A percentile compares a stretch with the other conserved stretches of the same genome.
Evolutionary conservation across 2,113 vertebrate genomes (phyloP).

Genomic region (Tylochromis polylepis): DNA sequence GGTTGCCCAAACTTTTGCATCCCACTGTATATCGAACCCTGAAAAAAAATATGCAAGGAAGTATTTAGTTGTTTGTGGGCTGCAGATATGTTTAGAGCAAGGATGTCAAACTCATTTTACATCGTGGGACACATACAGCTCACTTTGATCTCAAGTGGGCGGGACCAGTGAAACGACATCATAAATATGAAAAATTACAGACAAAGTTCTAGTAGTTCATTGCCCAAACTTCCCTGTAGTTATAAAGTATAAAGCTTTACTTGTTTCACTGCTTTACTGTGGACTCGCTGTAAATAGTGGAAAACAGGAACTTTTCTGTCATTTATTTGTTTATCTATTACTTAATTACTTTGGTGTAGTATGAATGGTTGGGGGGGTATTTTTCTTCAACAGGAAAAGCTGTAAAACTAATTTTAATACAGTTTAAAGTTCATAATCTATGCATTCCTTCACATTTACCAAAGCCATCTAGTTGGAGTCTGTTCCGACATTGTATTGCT

Average conservation of each 20-base stretch:
- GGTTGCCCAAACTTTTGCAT: too few relatives aligned
- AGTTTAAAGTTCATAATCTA: background rate
- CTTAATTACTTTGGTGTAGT: background rate
- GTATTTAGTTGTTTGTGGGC: background rate
- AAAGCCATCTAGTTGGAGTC: background rate
- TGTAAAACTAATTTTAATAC: background rate
- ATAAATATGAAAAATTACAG: background rate
- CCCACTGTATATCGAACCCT: too few relatives aligned
- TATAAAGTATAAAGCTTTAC: background rate
- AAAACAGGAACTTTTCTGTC: background rate
- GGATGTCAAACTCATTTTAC: background rate
- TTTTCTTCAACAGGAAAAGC: background rate
- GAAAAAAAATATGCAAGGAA: background rate
- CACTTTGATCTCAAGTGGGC: background rate
- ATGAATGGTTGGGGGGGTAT: background rate
- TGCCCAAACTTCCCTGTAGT: background rate
- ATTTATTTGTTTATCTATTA: background rate
- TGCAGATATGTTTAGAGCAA: background rate
- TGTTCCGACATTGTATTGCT: rapidly evolving
- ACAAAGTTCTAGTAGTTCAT: background rate
- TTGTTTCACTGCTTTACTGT: rapidly evolving
- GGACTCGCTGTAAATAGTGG: rapidly evolving
- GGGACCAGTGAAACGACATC: background rate
- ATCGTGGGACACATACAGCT: background rate
- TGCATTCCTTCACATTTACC: background rate